Conservation (phyloP, 2,113 vertebrate species). For the Jacana jacana region DNA sequence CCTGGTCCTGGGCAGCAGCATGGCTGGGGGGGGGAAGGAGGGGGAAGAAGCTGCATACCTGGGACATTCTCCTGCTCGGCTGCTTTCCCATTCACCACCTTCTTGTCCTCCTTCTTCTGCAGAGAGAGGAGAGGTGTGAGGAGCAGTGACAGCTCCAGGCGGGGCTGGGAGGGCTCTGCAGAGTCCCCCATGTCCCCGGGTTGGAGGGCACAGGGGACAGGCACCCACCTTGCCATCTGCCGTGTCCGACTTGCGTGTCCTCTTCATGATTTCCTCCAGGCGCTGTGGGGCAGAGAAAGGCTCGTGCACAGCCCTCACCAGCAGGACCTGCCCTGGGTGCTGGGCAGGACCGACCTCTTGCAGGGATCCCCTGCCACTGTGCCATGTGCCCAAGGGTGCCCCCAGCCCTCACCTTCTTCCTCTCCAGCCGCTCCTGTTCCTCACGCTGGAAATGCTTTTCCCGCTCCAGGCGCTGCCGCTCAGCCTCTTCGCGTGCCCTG, state of each 20-base stretch:
- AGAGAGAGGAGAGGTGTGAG: neutral
- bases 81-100: slow-evolving; percentile 78
- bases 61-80: slow-evolving; percentile 56
- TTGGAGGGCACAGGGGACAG: neutral
- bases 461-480: slow-evolving; percentile 89
- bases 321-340: neutral
- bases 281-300: slow-evolving; percentile 73
- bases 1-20: neutral
- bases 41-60: slow-evolving; percentile 43
- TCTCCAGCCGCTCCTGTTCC: slow-evolving; percentile 94
- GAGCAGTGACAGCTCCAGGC: rapidly evolving
- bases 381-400: rapidly evolving
- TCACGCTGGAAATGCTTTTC: slow-evolving; percentile 97
- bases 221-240: slow-evolving; percentile 82
- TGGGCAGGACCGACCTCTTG: neutral
- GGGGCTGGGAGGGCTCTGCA: neutral
- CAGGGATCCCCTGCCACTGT: neutral
- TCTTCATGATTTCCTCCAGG: slow-evolving; percentile 98
- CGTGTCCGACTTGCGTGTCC: slow-evolving; percentile 89
- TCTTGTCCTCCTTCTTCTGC: slow-evolving; percentile 82
- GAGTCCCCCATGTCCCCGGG: neutral
- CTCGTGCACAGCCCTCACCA: neutral
- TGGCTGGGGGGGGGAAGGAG: slow-evolving; percentile 3
- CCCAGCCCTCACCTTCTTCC: slow-evolving; percentile 84
- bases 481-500: slow-evolving; percentile 85